Base-by-base conservation (phyloP, 2,113 vertebrate species). In the Mystacornis crossleyi region DNA sequence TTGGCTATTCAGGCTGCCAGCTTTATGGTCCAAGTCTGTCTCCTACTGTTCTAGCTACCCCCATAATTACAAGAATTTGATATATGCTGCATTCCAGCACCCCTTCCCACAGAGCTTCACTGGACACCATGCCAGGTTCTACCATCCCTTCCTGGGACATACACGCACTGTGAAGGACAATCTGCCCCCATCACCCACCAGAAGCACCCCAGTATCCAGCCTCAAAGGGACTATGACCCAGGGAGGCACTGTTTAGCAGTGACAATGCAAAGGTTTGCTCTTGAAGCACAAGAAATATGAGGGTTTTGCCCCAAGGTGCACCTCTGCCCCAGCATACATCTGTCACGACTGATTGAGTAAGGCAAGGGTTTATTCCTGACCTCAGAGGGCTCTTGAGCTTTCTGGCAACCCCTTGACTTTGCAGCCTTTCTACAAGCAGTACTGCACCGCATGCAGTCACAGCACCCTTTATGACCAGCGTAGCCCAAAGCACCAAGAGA, bases 21-120 rank as follows among this genome's bases (percentile, higher is more conserved):
- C 33, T 86, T 81, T 72, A 89, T 77, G 81, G 62, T 79, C 51
- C 95, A 91, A 90, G 58, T 77, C 78, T 87, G 83, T 71, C 78
- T 93, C 65, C 55, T 85, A 45, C 84, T 94, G 29, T 55, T 86
- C 89, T 79, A 89, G 69, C 40, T 67, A 50, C 84, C 74, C 86
- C 62, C 71, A 25, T 70, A 89, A 95, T 90, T 84, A 95, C 3
- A 13, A 72, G 78, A 95, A 91, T 53, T 70, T 45, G 81, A 96
- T 82, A 85, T 57, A 15, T 0, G 0, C 26, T 91, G 54, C 50
- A 79, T 90, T 89, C 77, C 78, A 88, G 74, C 64, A 60, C 42
- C 88, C 61, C 64, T 88, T 95, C 57, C 83, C 86, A 86, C 75
- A 64, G 66, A 65, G 25, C 36, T 86, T 74, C 9, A 1, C 26